Evolutionary conservation across 2,888 invertebrate genomes (phyloP), one percentile per base, ranked within the genome.

Genomic region (Tetranychus piercei): DNA sequence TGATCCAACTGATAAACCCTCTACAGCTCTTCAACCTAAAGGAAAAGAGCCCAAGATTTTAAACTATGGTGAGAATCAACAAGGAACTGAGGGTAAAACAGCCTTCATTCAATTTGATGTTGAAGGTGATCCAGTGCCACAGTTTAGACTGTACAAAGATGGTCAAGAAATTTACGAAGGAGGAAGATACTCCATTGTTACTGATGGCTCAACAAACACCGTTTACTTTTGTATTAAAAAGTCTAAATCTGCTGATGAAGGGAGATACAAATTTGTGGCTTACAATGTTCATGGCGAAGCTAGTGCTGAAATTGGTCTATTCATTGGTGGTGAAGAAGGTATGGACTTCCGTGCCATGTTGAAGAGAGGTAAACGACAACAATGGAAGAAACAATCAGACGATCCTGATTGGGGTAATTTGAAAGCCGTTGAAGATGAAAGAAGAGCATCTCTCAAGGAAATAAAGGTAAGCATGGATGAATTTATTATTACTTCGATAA

Each of bases 311-410:
- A 92, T 93, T 88, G 90, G 90, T 81, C 88, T 99, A 79, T 96
- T 93, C 83, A 96, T 99, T 77, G 95, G 95, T 80, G 93, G 93
- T 93, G 89, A 95, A 78, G 94, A 94, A 84, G 94, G 94, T 79
- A 91, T 97, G 90, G 99, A 99, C 85, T 99, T 97, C 90, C 89
- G 99, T 84, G 89, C 94, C 78, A 90, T 97, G 90, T 87, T 99
- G 80, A 95, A 94, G 85, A 95, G 94, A 86, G 79, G 93, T 81
- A 92, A 92, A 84, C 94, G 94, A 83, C 90, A 90, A 80, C 91
- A 92, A 86, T 94, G 93, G 93, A 91, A 87, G 77, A 88, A 89
- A 83, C 90, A 93, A 79, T 90, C 95, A 79, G 90, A 89, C 74
- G 94, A 94, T 80, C 90, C 90, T 64, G 92, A 95, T 82, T 94